A percentile compares a stretch with the other conserved stretches of the same genome.
These are phyloP conservation scores for Tenthredo notha DNA, from an alignment of 2,888 invertebrate species.

Conservation along the genomic window DNA sequence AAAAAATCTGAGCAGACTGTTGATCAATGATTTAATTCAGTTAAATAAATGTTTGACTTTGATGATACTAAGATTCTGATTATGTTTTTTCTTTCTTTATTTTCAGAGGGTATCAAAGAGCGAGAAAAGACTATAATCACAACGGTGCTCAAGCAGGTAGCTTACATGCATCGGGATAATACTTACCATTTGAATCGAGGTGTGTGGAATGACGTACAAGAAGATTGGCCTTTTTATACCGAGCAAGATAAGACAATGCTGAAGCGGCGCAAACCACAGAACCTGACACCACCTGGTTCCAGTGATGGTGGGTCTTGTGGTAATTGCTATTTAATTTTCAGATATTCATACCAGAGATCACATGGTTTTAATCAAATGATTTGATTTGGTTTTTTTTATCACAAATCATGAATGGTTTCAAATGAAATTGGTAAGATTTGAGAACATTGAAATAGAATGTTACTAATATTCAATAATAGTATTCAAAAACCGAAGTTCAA, in stretches of 20 bases:
- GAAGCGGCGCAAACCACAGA: slow-evolving; percentile 95
- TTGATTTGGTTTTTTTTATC: background rate
- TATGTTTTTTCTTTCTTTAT: slow-evolving; percentile 11
- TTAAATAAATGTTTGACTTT: background rate
- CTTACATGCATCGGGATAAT: slow-evolving; percentile 89
- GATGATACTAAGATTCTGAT: background rate
- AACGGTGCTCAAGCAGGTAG: slow-evolving; percentile 89
- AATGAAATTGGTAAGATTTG: background rate
- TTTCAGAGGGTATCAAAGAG: slow-evolving; percentile 92
- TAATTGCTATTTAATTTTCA: slow-evolving; percentile 57
- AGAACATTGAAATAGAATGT: background rate
- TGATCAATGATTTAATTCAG: background rate
- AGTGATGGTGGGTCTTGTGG: slow-evolving; percentile 88
- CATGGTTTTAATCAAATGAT: background rate
- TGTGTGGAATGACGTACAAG: slow-evolving; percentile 95
- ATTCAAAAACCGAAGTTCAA: background rate
- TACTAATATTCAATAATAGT: background rate
- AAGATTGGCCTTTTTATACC: slow-evolving; percentile 96
- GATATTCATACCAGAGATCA: background rate
- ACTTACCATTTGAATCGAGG: slow-evolving; percentile 92
- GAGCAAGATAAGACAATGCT: slow-evolving; percentile 93
- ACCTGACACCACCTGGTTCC: slow-evolving; percentile 93
- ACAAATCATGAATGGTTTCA: background rate
- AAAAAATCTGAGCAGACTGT: background rate
- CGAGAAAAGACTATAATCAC: slow-evolving; percentile 89